Base-by-base conservation (phyloP, 2,113 vertebrate species). In the Tetrax tetrax region DNA sequence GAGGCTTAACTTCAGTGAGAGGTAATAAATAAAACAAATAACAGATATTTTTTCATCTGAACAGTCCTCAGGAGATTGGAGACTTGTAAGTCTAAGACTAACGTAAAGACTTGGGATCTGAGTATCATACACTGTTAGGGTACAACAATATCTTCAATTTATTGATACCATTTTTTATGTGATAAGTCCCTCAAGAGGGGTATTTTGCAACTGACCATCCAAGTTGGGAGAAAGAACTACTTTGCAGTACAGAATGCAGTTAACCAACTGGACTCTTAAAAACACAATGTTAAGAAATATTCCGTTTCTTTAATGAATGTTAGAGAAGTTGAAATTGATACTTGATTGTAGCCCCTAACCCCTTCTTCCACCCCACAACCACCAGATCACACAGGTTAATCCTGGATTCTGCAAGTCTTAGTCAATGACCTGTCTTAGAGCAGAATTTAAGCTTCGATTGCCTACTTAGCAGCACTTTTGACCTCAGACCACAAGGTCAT, bases 301-400 rank as follows among this genome's bases (percentile, higher is more conserved):
- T 51, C 6, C 41, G 4, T 64, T 48, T 69, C 28, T 71, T 56
- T 79, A 79, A 37, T 35, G 18, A 48, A 29, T 10, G 7, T 25
- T 79, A 79, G 1, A 18, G 56, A 87, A 87, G 29, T 14, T 79
- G 54, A 87, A 93, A 79, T 1, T 48, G 35, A 27, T 47, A 51
- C 23, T 76, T 48, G 12, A 53, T 43, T 92, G 65, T n/a, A 76
- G 23, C 11, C 7, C 54, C 50, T 79, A 53, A 81, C 22, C n/a
- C 13, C 10, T 82, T 48, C 43, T 90, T 88, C 37, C 27, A 64
- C 6, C 14, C 22, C 35, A 81, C 60, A 89, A 89, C 70, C 31
- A 89, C 87, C n/a, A 81, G n/a, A 93, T 66, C 29, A 51, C 21
- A 41, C 28, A 79, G 57, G 81, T 83, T 84, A 94, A 95, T 87